phyloP scores from a whole-genome alignment of 1,140 invertebrate genomes.

The Leptinotarsa texana region DNA sequence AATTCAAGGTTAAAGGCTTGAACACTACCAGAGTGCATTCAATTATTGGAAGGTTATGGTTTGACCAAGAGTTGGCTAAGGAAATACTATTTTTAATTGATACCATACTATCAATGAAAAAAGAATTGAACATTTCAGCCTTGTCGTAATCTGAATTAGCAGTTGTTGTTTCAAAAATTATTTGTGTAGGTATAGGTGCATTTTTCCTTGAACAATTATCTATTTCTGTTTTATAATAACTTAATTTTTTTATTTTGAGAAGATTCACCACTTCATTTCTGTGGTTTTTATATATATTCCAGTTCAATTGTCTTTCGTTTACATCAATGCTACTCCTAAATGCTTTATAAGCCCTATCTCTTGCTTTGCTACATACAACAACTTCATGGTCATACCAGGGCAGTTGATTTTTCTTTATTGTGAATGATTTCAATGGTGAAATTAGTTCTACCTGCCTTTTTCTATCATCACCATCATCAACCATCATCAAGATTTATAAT shows the following conservation, averaged over 20 bases:
- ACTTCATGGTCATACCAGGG: too few species aligned
- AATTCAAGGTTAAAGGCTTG: neutral
- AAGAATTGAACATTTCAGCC: slow-evolving; percentile 6
- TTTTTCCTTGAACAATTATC: neutral
- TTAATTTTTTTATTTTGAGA: neutral
- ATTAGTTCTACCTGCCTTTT: too few species aligned
- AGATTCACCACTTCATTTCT: too few species aligned
- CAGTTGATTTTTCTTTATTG: too few species aligned
- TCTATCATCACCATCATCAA: too few species aligned
- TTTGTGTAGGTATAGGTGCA: neutral
- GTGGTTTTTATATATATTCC: too few species aligned
- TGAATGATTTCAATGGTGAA: too few species aligned
- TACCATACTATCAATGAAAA: neutral
- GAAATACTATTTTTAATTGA: neutral
- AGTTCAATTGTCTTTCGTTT: too few species aligned
- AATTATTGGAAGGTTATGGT: neutral
- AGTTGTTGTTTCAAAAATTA: neutral
- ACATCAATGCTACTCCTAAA: too few species aligned
- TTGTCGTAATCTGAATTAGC: neutral
- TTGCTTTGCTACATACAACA: too few species aligned
- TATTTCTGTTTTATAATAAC: neutral
- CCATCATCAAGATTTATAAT: too few species aligned
- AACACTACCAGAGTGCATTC: neutral
- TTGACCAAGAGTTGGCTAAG: neutral
- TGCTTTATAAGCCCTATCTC: too few species aligned